These are phyloP conservation scores for Nymphicus hollandicus DNA, from an alignment of 2,113 vertebrate species.

Conservation along the genomic window DNA sequence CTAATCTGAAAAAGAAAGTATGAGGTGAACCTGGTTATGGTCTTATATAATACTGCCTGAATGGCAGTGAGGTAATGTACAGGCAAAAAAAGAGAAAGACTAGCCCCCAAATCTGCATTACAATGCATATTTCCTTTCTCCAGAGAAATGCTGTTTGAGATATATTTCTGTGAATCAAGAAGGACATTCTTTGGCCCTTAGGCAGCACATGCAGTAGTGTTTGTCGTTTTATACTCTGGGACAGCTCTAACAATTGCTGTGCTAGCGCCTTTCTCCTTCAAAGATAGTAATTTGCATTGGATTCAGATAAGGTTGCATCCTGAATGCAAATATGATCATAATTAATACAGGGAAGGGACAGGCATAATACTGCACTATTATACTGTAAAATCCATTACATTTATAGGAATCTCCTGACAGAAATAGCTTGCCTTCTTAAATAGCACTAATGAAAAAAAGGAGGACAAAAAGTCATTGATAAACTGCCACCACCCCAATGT, in stretches of 20 bases:
- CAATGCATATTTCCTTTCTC: conserved; percentile 10
- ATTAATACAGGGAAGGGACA: conserved; percentile 58
- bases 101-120: conserved; percentile 24
- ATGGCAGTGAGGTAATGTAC: background rate
- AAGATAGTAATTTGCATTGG: conserved; percentile 57
- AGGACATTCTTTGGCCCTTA: background rate
- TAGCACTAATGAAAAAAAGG: conserved; percentile 43
- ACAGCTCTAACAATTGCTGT: conserved; percentile 47
- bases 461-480: conserved; percentile 50
- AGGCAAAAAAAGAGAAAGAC: background rate
- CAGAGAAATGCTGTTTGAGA: background rate
- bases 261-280: conserved; percentile 44
- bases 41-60: background rate
- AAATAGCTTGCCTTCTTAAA: conserved; percentile 45
- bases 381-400: conserved; percentile 52
- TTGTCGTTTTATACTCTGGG: conserved; percentile 22
- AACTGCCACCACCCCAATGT: conserved; percentile 21
- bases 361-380: conserved; percentile 30
- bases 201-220: background rate
- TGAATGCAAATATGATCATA: conserved; percentile 70
- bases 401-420: conserved; percentile 25
- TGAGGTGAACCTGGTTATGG: background rate
- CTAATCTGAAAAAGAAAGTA: background rate
- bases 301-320: conserved; percentile 63
- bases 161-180: conserved; percentile 27